Evolutionary conservation across 2,888 invertebrate genomes (phyloP), one percentile per base, ranked within the genome.

Genomic region (Hydrotaea cyrtoneurina): DNA sequence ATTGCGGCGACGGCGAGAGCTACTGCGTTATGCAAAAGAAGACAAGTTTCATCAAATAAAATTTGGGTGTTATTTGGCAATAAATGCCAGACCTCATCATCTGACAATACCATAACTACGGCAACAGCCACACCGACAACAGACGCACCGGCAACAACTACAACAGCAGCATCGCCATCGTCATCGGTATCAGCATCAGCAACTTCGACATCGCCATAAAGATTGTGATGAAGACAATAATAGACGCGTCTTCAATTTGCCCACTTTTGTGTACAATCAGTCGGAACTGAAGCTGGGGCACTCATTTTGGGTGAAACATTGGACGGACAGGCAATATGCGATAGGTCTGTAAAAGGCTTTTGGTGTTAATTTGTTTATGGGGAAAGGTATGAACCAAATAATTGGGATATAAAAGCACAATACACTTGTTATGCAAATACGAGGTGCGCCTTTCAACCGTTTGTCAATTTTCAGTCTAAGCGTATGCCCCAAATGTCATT

Each of bases 61-160:
- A 85, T 85, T 85, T 77, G 82, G 77, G 78, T 71, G 78, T 75
- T 84, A 64, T 80, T 83, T 83, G 83, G 78, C 76, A 79, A 85
- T 76, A 79, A 85, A 74, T 82, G 82, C 77, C 73, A 85, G 78
- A 79, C 71, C 57, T 77, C 26, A 71, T 80, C 77, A 82, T 74
- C 77, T 36, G 64, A 55, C 73, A 77, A 69, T 59, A 78, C 71
- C 74, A 83, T 71, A 78, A 73, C 71, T 36, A 55, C 53, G 55
- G 72, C 26, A 78, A 64, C 50, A 57, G 36, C 55, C 39, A 72
- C n/a, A 15, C 11, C 13, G 39, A 11, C 53, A 83, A 74, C 55
- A 73, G 66, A 5, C 64, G 71, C n/a, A 66, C 17, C 53, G 72
- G 39, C 39, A 72, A 36, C 17, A 78, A 53, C 74, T 15, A 66